phyloP scores from a whole-genome alignment of 2,113 vertebrate species.

The Pluvianellus socialis region DNA sequence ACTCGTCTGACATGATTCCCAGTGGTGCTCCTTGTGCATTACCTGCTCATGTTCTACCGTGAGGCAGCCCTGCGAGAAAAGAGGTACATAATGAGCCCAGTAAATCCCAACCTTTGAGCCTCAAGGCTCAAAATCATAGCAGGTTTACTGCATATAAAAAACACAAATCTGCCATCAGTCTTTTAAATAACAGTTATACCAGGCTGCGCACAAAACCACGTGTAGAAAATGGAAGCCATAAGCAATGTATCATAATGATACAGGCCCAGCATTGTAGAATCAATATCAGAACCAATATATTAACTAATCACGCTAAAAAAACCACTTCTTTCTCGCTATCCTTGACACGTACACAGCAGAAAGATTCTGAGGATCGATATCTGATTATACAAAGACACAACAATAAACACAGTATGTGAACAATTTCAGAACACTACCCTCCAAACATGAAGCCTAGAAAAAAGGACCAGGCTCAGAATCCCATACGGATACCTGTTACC shows the following conservation, averaged over 20 bases:
- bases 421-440: not conserved
- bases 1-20: constrained; percentile 98
- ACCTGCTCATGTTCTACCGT: constrained; percentile 87
- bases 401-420: not conserved
- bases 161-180: not conserved
- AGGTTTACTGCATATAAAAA: not conserved
- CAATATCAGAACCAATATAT: not conserved
- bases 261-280: not conserved
- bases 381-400: not conserved
- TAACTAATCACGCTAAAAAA: not conserved
- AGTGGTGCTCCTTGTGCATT: constrained; percentile 88
- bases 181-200: not conserved
- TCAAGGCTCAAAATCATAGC: not conserved
- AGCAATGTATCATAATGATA: not conserved
- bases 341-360: not conserved
- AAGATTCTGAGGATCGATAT: not conserved
- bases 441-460: not conserved
- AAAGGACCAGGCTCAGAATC: not conserved
- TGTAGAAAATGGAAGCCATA: not conserved
- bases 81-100: not conserved
- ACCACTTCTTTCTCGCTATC: not conserved
- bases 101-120: not conserved
- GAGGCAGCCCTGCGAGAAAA: constrained; percentile 55
- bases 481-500: not conserved
- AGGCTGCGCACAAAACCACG: not conserved